Base-by-base conservation (phyloP, 2,888 invertebrate species). In the Leucophora obtusa region DNA sequence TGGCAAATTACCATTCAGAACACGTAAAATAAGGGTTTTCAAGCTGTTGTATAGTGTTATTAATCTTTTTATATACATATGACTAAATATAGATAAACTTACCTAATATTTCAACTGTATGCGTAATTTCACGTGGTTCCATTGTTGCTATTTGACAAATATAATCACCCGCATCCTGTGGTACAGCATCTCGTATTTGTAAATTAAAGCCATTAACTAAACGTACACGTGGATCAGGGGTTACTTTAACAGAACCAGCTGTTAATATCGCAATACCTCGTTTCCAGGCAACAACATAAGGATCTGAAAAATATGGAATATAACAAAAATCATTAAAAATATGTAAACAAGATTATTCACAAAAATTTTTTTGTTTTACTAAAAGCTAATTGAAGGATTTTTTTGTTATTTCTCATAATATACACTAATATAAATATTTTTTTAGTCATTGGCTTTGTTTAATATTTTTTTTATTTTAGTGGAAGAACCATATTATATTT, bases 101-200 rank as follows among this genome's bases (percentile, higher is more conserved):
- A 94, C 94, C 93, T 76, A 93, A 90, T 86, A 94, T 93, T 89
- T 93, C 93, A 54, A 94, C 92, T 58, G 93, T 93, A 87, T 93
- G 93, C 69, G 93, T 93, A 84, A 93, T 93, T 90, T 93, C 93
- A 82, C 92, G 91, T 35, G 93, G 93, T 83, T 92, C 92, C 85
- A 93, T 90, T 47, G 93, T 93, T 82, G 93, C 93, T 85, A 94
- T 92, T 90, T 93, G 93, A 88, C 94, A 94, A 78, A 93, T 92
- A 87, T 94, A 94, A 90, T 93, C 93, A 24, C 93, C 94, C 43
- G 93, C 93, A 89, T 94, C 94, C 87, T 92, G 92, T 56, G 93
- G 92, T 83, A 92, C 92, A 35, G 92, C 93, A 85, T 93, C 93
- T 83, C 92, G 92, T 86, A 94, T 93, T 89, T 93, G 93, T 84